Conservation (phyloP, 1,140 invertebrate genomes). For the Drosophila gunungcola region DNA sequence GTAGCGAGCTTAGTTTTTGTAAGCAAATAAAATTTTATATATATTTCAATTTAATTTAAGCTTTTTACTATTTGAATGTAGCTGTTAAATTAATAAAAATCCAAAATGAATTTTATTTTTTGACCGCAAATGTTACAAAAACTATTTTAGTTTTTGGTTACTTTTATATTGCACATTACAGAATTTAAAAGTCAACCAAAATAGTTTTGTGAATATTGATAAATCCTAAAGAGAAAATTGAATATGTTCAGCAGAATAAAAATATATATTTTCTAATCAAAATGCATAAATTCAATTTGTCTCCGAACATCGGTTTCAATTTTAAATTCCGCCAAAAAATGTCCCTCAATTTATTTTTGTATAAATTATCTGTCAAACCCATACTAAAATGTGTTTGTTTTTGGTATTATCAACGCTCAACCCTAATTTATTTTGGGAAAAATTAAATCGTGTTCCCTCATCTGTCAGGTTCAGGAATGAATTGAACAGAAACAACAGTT, state of each 20-base stretch:
- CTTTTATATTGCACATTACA: neutral
- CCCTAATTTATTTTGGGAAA: constrained; percentile 42
- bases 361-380: constrained; percentile 35
- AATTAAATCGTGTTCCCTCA: constrained; percentile 39
- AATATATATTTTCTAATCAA: constrained; percentile 16
- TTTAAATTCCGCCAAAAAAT: constrained; percentile 13
- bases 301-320: neutral
- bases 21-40: too few relatives aligned
- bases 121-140: too few relatives aligned
- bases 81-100: too few relatives aligned
- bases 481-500: constrained; percentile 29
- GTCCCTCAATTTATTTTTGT: constrained; percentile 20
- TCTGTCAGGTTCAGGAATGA: constrained; percentile 33
- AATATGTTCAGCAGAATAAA: neutral
- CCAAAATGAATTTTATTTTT: too few relatives aligned
- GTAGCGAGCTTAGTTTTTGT: too few relatives aligned
- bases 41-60: too few relatives aligned
- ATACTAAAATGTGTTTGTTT: constrained; percentile 17
- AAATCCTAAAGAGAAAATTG: neutral
- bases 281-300: neutral
- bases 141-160: too few relatives aligned
- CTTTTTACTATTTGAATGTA: too few relatives aligned
- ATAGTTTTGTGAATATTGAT: neutral
- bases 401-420: constrained; percentile 13
- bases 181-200: neutral